phyloP scores from a whole-genome alignment of 2,113 vertebrate species.

The Oophaga pumilio region DNA sequence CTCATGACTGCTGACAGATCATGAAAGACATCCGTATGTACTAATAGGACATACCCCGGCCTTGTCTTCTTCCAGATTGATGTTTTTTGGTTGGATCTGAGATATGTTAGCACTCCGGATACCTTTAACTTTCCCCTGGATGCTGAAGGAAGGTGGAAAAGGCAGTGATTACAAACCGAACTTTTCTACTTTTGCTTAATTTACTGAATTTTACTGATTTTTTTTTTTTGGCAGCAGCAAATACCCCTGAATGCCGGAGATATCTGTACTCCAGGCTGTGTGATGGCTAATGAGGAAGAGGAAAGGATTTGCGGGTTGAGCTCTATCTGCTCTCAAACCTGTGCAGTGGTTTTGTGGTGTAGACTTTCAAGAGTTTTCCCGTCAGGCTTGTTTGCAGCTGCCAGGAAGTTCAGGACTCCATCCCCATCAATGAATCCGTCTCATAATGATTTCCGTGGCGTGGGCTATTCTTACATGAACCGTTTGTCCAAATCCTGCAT shows the following conservation, averaged over 20 bases:
- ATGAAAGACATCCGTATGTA: no score
- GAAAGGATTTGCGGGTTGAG: slow-evolving; percentile 22
- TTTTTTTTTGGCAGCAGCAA: not conserved
- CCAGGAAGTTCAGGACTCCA: not conserved
- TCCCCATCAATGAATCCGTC: not conserved
- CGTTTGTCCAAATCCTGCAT: not conserved
- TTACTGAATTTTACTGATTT: not conserved
- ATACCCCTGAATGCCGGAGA: not conserved
- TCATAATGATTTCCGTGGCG: not conserved
- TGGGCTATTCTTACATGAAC: not conserved
- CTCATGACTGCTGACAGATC: no score
- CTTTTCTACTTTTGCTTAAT: not conserved
- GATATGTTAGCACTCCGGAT: not conserved
- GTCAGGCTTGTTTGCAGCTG: slow-evolving; percentile 20
- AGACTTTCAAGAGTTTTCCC: slow-evolving; percentile 41
- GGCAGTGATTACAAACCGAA: not conserved
- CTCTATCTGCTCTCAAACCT: slow-evolving; percentile 14
- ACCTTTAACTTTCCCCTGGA: not conserved
- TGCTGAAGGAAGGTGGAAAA: not conserved
- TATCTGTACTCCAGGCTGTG: not conserved
- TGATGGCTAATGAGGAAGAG: slow-evolving; percentile 5
- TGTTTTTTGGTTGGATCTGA: not conserved
- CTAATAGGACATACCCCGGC: no score
- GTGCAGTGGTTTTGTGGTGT: slow-evolving; percentile 42
- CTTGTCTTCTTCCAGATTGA: not conserved